Base-by-base conservation (phyloP, 35 echinoderm and acorn worm species). In the Patiria miniata region DNA sequence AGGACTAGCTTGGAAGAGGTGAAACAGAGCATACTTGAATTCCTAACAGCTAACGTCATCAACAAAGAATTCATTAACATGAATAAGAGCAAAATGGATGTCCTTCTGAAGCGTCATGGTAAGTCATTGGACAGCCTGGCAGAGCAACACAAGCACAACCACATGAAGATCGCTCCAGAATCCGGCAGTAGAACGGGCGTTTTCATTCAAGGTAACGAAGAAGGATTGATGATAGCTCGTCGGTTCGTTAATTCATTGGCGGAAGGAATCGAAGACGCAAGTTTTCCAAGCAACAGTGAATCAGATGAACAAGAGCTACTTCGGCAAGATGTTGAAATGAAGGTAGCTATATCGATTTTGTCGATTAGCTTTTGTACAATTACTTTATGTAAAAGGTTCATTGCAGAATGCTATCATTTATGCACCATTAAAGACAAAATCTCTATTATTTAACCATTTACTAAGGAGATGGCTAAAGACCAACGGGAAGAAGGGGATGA, bases 161-260 rank as follows among this genome's bases (percentile, higher is more conserved):
- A 59, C 33, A 32, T 59, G 8, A 44, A 37, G 10, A 60, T 88
- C 9, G 38, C 39, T 36, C 18, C 2, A 21, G 36, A 56, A 44
- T 17, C 37, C 2, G 86, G 36, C 36, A 52, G 40, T 0, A 2
- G 58, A 6, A 80, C 16, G 5, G 77, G 86, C 12, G 51, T 90
- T 40, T 6, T 61, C 3, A 76, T 90, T 1, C 76, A 78, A 90
- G 88, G 88, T n/a, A 84, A 68, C 36, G 57, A 84, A 78, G 50
- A 77, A 37, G 88, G 80, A 78, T 51, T 84, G 1, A 51, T 1
- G 30, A 40, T 6, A 2, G 88, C 59, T 21, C 36, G 21, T 2
- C 14, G 56, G 17, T 50, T 77, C 22, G 32, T 83, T 22, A 23
- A 3, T 0, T 51, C 3, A 1, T 29, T 90, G 6, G 30, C 30